phyloP scores from a whole-genome alignment of 2,888 invertebrate genomes.

The Daptonema setosum region DNA sequence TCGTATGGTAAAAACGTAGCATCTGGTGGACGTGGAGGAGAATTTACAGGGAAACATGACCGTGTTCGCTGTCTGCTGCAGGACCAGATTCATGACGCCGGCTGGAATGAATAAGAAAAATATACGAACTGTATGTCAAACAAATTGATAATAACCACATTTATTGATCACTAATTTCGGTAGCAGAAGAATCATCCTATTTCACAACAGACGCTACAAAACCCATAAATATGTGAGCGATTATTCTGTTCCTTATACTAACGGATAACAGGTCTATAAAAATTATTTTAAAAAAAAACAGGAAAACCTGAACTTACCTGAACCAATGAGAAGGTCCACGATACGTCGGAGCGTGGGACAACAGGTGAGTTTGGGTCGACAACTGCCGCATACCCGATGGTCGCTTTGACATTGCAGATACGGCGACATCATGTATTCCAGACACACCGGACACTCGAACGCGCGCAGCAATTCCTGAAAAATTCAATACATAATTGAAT shows the following conservation, averaged over 20 bases:
- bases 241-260: no score
- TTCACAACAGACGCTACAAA: no score
- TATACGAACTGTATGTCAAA: no score
- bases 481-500: neutral
- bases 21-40: constrained; percentile 67
- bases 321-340: no score
- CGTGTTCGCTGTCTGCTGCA: constrained; percentile 96
- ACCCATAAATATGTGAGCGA: neutral
- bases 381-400: constrained; percentile 88
- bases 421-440: constrained; percentile 95
- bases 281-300: neutral
- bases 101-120: constrained; percentile 32
- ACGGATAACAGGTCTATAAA: no score
- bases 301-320: no score
- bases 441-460: constrained; percentile 55
- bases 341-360: no score
- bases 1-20: constrained; percentile 42
- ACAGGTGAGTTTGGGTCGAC: constrained; percentile 81
- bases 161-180: no score
- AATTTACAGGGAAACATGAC: constrained; percentile 98
- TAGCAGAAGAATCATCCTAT: no score
- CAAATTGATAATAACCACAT: no score
- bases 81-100: constrained; percentile 89
- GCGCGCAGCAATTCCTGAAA: constrained; percentile 13
- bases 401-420: constrained; percentile 96